Evolutionary conservation across 2,888 invertebrate genomes (phyloP).

Genomic region (Mimumesa dahlbomi): DNA sequence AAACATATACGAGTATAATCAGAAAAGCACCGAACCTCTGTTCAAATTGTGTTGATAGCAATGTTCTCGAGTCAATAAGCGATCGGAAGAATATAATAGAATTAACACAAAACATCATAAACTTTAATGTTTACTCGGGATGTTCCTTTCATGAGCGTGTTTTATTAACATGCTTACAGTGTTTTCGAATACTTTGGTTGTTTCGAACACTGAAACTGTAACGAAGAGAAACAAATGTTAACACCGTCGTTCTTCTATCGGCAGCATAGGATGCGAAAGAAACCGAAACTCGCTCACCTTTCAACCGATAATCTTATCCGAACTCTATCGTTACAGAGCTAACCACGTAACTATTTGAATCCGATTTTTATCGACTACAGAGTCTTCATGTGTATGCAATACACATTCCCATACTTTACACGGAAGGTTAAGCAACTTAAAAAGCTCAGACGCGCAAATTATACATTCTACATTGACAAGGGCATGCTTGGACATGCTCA

Average conservation of each 20-base stretch:
- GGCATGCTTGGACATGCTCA: constrained; percentile 4
- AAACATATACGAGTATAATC: constrained; percentile 7
- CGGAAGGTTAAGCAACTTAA: background rate
- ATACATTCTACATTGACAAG: constrained; percentile 10
- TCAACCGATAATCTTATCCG: constrained; percentile 7
- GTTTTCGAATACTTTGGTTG: background rate
- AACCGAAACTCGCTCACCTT: constrained; percentile 25
- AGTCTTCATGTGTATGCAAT: background rate
- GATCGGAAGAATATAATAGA: constrained; percentile 12
- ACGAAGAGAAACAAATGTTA: constrained; percentile 1
- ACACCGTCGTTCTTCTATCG: background rate
- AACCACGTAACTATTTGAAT: background rate
- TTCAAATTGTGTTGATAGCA: constrained; percentile 1
- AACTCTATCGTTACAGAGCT: background rate
- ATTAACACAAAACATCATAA: constrained; percentile 22
- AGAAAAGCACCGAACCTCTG: constrained; percentile 23
- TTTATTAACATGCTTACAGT: background rate
- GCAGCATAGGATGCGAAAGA: constrained; percentile 22
- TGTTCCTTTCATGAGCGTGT: constrained; percentile 1
- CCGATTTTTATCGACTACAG: background rate
- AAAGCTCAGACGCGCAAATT: background rate
- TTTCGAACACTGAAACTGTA: background rate
- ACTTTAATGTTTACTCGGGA: background rate
- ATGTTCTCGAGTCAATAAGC: constrained; percentile 2
- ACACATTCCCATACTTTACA: background rate